phyloP scores from a whole-genome alignment of 2,888 invertebrate species.

The Xanthorhoe spadicearia region DNA sequence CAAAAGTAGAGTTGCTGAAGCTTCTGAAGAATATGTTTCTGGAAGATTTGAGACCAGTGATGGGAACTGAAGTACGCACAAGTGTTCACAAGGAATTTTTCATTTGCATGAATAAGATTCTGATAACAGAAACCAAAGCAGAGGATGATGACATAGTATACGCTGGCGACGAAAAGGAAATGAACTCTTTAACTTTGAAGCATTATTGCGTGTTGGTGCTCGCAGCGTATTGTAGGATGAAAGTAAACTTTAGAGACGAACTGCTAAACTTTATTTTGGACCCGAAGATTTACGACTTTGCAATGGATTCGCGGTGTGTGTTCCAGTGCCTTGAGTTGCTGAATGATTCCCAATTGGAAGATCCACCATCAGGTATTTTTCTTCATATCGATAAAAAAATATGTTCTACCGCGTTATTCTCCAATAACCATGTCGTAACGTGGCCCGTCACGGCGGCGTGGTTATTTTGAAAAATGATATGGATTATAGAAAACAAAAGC shows the following conservation, averaged over 20 bases:
- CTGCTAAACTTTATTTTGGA: constrained; percentile 69
- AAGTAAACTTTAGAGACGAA: constrained; percentile 63
- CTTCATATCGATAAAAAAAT: not conserved
- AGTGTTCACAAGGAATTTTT: constrained; percentile 64
- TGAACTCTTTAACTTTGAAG: constrained; percentile 60
- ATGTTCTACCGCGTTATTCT: too few relatives aligned
- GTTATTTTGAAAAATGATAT: too few relatives aligned
- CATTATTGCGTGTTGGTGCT: constrained; percentile 65
- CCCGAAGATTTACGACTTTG: constrained; percentile 65
- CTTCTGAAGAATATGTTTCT: constrained; percentile 56
- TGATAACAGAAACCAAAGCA: constrained; percentile 55
- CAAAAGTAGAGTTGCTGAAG: constrained; percentile 59
- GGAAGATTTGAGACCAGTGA: constrained; percentile 53
- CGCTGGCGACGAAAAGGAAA: constrained; percentile 65
- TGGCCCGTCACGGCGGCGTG: too few relatives aligned
- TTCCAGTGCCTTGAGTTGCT: constrained; percentile 66
- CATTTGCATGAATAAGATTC: constrained; percentile 61
- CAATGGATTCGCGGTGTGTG: constrained; percentile 61
- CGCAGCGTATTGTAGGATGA: constrained; percentile 68
- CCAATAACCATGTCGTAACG: too few relatives aligned
- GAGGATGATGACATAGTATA: constrained; percentile 59
- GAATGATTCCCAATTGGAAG: constrained; percentile 53
- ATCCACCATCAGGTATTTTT: constrained; percentile 63
- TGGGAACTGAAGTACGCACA: constrained; percentile 55
- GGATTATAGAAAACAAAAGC: too few relatives aligned